These are phyloP conservation scores for Ligdia adustata DNA, from an alignment of 2,888 invertebrate species.

Conservation along the genomic window DNA sequence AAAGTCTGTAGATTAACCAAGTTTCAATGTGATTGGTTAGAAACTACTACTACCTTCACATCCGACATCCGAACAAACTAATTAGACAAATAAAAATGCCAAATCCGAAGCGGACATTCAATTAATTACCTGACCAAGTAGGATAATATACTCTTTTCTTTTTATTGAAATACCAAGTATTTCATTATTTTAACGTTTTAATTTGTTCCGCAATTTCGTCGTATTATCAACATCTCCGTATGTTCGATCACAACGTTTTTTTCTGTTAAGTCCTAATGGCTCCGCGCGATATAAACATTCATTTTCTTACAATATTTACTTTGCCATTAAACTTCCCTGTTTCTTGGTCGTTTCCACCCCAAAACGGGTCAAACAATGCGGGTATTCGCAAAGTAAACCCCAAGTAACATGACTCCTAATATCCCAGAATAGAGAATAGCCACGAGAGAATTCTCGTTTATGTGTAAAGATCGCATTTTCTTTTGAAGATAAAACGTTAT, in stretches of 20 bases:
- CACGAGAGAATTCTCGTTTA: constrained; percentile 17
- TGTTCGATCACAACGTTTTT: neutral
- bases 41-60: too few relatives aligned
- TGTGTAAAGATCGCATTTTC: constrained; percentile 21
- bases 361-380: constrained; percentile 29
- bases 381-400: constrained; percentile 27
- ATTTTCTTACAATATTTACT: constrained; percentile 8
- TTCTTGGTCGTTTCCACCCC: constrained; percentile 14
- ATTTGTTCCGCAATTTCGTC: too few relatives aligned
- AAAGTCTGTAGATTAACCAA: too few relatives aligned
- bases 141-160: too few relatives aligned
- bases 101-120: too few relatives aligned
- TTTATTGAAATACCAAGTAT: too few relatives aligned
- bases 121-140: too few relatives aligned
- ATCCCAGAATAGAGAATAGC: constrained; percentile 27
- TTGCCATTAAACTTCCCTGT: constrained; percentile 6
- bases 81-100: too few relatives aligned
- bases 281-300: constrained; percentile 11
- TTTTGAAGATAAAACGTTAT: constrained; percentile 18
- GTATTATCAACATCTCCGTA: too few relatives aligned
- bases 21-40: too few relatives aligned
- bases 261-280: neutral
- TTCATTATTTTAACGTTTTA: too few relatives aligned
- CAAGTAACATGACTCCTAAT: constrained; percentile 37
- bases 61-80: too few relatives aligned